Conservation (phyloP, 2,113 vertebrate genomes). For the Dunckerocampus dactyliophorus region DNA sequence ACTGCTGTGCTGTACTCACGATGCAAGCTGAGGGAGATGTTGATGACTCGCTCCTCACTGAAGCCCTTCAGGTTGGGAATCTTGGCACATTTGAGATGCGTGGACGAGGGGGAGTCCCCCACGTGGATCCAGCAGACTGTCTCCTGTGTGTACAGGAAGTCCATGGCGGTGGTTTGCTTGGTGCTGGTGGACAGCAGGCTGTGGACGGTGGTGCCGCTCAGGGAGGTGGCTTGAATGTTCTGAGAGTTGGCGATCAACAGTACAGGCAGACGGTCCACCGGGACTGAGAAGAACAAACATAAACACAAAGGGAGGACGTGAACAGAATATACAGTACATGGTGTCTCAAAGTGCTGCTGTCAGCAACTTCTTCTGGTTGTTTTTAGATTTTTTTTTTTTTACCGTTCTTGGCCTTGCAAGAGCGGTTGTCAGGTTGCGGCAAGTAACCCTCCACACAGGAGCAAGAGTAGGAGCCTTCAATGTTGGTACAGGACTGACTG, state of each 20-base stretch:
- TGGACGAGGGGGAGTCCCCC: constrained; percentile 83
- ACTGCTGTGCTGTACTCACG: constrained; percentile 76
- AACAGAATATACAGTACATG: constrained; percentile 8
- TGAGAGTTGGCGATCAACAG: constrained; percentile 95
- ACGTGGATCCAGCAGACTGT: constrained; percentile 94
- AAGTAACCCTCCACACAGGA: constrained; percentile 94
- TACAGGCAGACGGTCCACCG: constrained; percentile 88
- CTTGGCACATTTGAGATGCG: constrained; percentile 90
- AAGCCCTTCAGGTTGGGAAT: constrained; percentile 92
- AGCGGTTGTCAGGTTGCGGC: constrained; percentile 90
- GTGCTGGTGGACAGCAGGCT: constrained; percentile 85
- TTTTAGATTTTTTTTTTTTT: constrained; percentile 8
- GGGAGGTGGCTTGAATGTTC: constrained; percentile 92
- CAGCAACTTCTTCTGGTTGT: background rate
- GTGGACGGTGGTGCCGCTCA: constrained; percentile 82
- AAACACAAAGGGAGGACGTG: background rate
- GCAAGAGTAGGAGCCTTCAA: constrained; percentile 83
- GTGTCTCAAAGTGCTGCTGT: background rate
- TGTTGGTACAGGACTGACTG: constrained; percentile 93
- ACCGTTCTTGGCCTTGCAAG: constrained; percentile 98
- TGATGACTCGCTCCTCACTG: constrained; percentile 85
- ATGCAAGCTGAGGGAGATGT: constrained; percentile 94
- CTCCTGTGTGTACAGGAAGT: constrained; percentile 91
- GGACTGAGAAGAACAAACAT: constrained; percentile 55
- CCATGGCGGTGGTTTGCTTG: constrained; percentile 97